Percentiles rank a stretch among this genome's conserved stretches.
These are phyloP conservation scores for Hemiprocne comata DNA, from an alignment of 2,113 vertebrate genomes.

Conservation along the genomic window DNA sequence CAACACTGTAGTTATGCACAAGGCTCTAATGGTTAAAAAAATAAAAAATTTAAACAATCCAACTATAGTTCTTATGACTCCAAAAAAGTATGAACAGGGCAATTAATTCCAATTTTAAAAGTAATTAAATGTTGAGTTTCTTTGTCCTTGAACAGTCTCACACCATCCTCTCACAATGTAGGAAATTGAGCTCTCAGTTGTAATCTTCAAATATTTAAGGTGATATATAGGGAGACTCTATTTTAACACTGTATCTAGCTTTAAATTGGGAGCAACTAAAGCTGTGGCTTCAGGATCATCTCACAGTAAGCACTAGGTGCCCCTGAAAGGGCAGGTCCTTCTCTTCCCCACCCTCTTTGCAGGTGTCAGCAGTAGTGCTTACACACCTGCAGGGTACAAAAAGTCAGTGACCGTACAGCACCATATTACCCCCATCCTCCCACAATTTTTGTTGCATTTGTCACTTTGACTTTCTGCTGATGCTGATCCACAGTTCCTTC, in stretches of 20 bases:
- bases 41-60: neutral
- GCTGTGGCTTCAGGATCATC: neutral
- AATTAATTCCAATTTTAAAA: neutral
- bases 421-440: neutral
- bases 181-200: neutral
- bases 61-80: neutral
- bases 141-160: neutral
- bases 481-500: neutral
- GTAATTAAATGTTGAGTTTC: neutral
- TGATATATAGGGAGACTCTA: rapidly evolving
- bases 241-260: neutral
- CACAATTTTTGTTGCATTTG: neutral
- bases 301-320: neutral
- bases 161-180: neutral
- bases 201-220: neutral
- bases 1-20: neutral
- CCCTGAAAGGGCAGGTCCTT: neutral
- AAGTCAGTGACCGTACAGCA: neutral
- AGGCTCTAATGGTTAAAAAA: neutral
- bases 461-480: neutral
- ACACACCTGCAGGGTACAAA: neutral
- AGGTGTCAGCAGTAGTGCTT: neutral
- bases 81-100: neutral
- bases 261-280: neutral
- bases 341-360: neutral